Evolutionary conservation across 2,797 vertebrate species (phyloP).

Genomic region (Protosalanx chinensis): DNA sequence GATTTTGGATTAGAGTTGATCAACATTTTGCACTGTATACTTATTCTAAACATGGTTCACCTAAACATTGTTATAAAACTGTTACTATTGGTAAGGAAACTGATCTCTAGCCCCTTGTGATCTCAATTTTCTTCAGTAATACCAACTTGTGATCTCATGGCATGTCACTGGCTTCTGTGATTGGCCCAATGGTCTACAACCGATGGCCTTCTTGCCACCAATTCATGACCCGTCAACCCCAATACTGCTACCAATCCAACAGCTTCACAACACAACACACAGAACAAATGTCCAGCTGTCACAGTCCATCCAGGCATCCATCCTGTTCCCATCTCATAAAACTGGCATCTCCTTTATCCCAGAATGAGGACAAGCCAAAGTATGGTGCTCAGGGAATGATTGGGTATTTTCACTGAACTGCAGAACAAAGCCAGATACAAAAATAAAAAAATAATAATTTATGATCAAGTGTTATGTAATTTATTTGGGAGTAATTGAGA

Average conservation of each 20-base stretch:
- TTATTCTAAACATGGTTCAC: conserved; percentile 26
- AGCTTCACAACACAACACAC: conserved; percentile 66
- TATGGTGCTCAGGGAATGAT: conserved; percentile 43
- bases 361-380: conserved; percentile 47
- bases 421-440: neutral
- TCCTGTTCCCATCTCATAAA: conserved; percentile 70
- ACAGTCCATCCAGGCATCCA: conserved; percentile 70
- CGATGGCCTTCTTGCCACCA: conserved; percentile 71
- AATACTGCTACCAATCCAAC: conserved; percentile 79
- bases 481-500: neutral
- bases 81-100: conserved; percentile 62
- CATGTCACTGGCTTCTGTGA: conserved; percentile 73
- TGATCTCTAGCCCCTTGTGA: conserved; percentile 57
- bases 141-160: conserved; percentile 65
- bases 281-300: conserved; percentile 71
- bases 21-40: neutral
- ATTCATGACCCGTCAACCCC: conserved; percentile 82
- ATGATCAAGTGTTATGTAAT: neutral
- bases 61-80: conserved; percentile 35
- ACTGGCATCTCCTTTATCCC: conserved; percentile 68
- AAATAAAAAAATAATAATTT: neutral
- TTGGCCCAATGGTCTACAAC: conserved; percentile 73
- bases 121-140: conserved; percentile 70
- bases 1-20: neutral
- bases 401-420: neutral